Evolutionary conservation across 2,888 invertebrate genomes (phyloP), one percentile per base, ranked within the genome.

Genomic region (Athalia circularis): DNA sequence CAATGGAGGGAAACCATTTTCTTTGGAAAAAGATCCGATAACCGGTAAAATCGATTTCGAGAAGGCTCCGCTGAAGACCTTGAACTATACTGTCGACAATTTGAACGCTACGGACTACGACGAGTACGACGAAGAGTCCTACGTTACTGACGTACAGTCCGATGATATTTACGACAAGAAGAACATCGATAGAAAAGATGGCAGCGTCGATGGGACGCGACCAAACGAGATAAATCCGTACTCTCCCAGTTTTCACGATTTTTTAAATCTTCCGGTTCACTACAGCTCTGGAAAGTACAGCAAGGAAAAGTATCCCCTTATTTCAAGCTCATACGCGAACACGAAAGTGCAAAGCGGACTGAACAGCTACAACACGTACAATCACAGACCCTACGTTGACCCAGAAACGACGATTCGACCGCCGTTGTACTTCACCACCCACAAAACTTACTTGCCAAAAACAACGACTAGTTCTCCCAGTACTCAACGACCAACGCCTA

Each of bases 291-390:
- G 94, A 50, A 94, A 94, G 86, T 94, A 94, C 82, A 82, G 80
- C 70, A 84, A 86, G 11, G 87, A 87, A 5, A 93, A 93, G 0
- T 94, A 93, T 87, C 95, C 95, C 0, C 85, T 95, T 75, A 94
- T 95, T 76, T 94, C 94, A 0, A 94, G 92, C 84, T 94, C 94
- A 1, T 95, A 95, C 86, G 94, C 95, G 0, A 95, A 94, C 84
- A 92, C 94, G 0, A 95, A 95, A 86, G 93, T 94, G 47, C 95
- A 95, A 86, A 94, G 94, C 57, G 90, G 88, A 8, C 83, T 87
- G 0, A 89, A 85, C 78, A 88, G 89, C 64, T 90, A 89, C 79
- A 90, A 86, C 45, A 88, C 87, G 2, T 88, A 89, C 75, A 90
- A 90, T 81, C 90, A 90, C 77, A 86, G 85, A 43, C 87, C 87